Evolutionary conservation across 2,888 invertebrate genomes (phyloP).

Genomic region (Amaurobius ferox): DNA sequence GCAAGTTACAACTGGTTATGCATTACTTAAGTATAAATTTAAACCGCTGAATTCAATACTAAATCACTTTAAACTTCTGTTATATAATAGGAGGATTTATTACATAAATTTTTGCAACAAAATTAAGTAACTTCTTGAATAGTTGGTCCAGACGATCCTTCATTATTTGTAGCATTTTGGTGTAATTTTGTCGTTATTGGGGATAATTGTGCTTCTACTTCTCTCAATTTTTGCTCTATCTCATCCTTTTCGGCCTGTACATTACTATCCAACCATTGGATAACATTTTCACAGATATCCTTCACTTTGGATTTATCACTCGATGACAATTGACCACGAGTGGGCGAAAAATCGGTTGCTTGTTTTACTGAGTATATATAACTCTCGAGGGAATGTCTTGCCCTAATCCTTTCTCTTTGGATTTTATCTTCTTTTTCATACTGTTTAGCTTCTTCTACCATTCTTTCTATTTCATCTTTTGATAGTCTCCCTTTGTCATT

Average conservation of each 20-base stretch:
- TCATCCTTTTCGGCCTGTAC: not conserved
- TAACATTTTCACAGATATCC: not conserved
- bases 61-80: too few relatives aligned
- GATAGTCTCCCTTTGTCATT: constrained; percentile 90
- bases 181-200: too few relatives aligned
- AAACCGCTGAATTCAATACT: too few relatives aligned
- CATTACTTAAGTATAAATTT: too few relatives aligned
- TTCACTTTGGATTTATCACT: not conserved
- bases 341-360: constrained; percentile 79
- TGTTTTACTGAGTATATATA: constrained; percentile 85
- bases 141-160: too few relatives aligned
- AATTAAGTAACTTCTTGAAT: too few relatives aligned
- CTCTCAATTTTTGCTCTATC: too few relatives aligned
- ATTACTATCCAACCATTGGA: not conserved
- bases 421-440: constrained; percentile 85
- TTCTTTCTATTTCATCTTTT: constrained; percentile 90
- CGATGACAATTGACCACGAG: constrained; percentile 79
- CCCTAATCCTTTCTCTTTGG: constrained; percentile 83
- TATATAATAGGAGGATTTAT: too few relatives aligned
- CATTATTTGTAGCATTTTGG: too few relatives aligned
- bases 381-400: constrained; percentile 85
- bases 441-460: constrained; percentile 88
- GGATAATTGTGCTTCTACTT: too few relatives aligned
- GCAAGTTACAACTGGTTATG: too few relatives aligned
- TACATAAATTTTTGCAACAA: too few relatives aligned